A percentile compares a stretch with the other conserved stretches of the same genome.
phyloP scores from a whole-genome alignment of 2,888 invertebrate genomes.

The Drosophila formosana region DNA sequence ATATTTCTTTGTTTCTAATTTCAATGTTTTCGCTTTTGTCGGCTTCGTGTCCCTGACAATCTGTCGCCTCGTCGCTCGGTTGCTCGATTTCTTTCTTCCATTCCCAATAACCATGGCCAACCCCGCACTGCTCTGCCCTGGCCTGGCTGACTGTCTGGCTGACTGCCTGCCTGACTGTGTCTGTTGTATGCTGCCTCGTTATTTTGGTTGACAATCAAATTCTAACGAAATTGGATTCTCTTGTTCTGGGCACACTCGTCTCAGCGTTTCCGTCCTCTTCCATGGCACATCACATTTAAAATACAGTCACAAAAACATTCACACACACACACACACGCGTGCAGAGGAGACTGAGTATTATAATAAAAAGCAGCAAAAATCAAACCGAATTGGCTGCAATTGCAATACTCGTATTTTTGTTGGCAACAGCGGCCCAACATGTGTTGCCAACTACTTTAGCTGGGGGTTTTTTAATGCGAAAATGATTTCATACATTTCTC shows the following conservation, averaged over 20 bases:
- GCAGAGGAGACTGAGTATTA: slow-evolving; percentile 17
- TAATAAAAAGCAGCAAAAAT: slow-evolving; percentile 45
- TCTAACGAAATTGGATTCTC: slow-evolving; percentile 76
- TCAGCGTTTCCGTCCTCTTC: slow-evolving; percentile 28
- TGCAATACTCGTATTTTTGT: slow-evolving; percentile 53
- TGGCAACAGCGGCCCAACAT: slow-evolving; percentile 56
- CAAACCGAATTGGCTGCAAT: slow-evolving; percentile 63
- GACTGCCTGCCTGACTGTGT: slow-evolving; percentile 19
- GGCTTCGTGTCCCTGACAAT: slow-evolving; percentile 48
- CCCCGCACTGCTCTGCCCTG: slow-evolving; percentile 10
- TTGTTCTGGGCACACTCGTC: slow-evolving; percentile 60
- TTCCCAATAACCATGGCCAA: slow-evolving; percentile 8
- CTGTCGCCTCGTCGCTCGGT: slow-evolving; percentile 33
- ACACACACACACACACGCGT: slow-evolving; percentile 16
- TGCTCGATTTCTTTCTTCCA: slow-evolving; percentile 11
- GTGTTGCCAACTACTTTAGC: slow-evolving; percentile 58
- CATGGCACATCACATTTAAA: slow-evolving; percentile 38
- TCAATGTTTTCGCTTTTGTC: slow-evolving; percentile 55
- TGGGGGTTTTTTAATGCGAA: slow-evolving; percentile 64
- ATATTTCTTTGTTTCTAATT: slow-evolving; percentile 64
- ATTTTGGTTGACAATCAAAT: slow-evolving; percentile 75
- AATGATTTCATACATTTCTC: slow-evolving; percentile 62
- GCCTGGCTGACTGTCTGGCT: slow-evolving; percentile 2
- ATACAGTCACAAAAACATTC: slow-evolving; percentile 14
- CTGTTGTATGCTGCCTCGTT: slow-evolving; percentile 56